Percentiles rank a stretch among this genome's conserved stretches.
Evolutionary conservation across 2,113 vertebrate species (phyloP).

Genomic region (Lathamus discolor): DNA sequence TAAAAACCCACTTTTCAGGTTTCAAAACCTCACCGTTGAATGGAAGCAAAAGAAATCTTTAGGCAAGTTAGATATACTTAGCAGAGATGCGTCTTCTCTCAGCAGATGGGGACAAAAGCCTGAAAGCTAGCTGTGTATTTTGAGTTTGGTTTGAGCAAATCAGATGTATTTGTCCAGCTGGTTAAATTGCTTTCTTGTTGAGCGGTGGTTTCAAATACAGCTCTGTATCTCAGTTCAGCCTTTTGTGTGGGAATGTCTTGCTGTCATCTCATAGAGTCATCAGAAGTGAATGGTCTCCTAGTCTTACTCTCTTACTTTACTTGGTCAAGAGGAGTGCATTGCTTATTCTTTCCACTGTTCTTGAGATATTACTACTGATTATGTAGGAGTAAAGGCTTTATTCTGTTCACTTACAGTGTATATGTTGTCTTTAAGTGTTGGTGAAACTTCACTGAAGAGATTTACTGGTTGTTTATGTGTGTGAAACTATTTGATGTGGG

Average conservation of each 20-base stretch:
- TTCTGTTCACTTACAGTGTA: background rate
- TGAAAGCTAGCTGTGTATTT: background rate
- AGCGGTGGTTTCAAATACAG: background rate
- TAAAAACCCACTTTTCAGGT: background rate
- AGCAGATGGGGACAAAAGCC: background rate
- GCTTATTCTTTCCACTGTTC: background rate
- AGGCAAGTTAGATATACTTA: background rate
- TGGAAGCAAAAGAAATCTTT: background rate
- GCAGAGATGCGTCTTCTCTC: background rate
- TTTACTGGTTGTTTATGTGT: background rate
- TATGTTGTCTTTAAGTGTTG: background rate
- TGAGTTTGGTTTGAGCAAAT: background rate
- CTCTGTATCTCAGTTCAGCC: background rate
- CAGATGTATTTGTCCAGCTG: background rate
- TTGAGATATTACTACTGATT: background rate
- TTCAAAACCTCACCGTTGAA: background rate
- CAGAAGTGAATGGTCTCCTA: background rate
- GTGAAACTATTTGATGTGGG: background rate
- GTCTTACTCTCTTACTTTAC: background rate
- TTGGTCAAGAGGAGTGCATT: background rate
- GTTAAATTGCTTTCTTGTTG: background rate
- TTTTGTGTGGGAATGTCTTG: background rate
- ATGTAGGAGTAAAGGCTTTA: background rate
- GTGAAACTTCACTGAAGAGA: background rate
- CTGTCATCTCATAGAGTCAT: background rate